Evolutionary conservation across 2,797 vertebrate genomes (phyloP).

Genomic region (Lemur catta): DNA sequence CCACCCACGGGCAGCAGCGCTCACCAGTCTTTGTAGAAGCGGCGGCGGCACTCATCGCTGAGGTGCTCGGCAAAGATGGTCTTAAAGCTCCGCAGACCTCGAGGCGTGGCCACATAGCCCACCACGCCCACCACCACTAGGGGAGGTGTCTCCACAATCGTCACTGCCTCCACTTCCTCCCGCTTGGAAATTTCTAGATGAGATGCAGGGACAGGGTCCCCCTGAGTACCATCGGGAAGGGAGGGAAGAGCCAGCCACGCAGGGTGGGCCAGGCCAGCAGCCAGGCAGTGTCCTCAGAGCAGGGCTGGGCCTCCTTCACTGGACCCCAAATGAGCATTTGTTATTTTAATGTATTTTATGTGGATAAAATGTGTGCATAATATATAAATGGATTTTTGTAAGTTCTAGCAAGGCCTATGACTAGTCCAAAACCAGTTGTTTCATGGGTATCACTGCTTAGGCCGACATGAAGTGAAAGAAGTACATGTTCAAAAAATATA

Average conservation of each 20-base stretch:
- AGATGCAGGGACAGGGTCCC: not conserved
- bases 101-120: conserved; percentile 91
- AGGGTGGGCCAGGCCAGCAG: not conserved
- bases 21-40: conserved; percentile 97
- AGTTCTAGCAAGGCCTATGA: not conserved
- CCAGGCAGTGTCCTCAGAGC: not conserved
- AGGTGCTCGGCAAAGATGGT: conserved; percentile 95
- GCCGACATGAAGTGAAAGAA: not conserved
- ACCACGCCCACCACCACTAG: conserved; percentile 92
- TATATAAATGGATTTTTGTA: not conserved
- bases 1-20: not conserved
- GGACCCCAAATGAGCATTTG: not conserved
- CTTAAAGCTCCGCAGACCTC: conserved; percentile 91
- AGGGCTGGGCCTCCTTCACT: not conserved
- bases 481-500: not conserved
- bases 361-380: not conserved
- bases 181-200: conserved; percentile 91
- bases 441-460: not conserved
- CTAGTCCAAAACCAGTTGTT: not conserved
- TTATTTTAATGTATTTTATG: not conserved
- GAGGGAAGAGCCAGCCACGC: not conserved
- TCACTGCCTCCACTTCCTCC: conserved; percentile 94
- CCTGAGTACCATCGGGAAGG: not conserved
- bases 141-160: conserved; percentile 93
- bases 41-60: conserved; percentile 93